Conservation (phyloP, 2,888 invertebrate species). For the Folsomia candida region DNA sequence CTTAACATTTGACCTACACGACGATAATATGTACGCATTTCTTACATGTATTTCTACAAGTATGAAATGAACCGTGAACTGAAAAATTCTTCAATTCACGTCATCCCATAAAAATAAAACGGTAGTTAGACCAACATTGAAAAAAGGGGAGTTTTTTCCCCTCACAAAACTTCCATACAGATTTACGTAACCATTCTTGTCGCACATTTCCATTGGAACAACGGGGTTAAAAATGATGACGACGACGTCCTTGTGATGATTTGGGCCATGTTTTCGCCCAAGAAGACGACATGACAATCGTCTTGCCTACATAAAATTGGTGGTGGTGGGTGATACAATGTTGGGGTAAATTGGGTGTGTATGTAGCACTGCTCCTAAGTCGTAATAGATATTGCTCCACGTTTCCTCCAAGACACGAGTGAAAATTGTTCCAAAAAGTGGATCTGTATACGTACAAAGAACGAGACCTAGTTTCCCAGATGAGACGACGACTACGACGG, state of each 20-base stretch:
- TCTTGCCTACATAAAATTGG: neutral
- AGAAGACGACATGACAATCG: neutral
- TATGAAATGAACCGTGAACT: too few species aligned
- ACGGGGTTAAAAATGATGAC: neutral
- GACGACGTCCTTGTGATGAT: neutral
- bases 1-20: too few species aligned
- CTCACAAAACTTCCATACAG: too few species aligned
- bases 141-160: too few species aligned
- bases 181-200: too few species aligned
- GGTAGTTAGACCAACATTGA: too few species aligned
- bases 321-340: neutral
- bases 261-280: neutral
- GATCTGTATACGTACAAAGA: neutral
- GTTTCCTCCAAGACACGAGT: neutral
- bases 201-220: neutral
- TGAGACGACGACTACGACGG: neutral
- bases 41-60: too few species aligned
- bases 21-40: too few species aligned
- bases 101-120: too few species aligned
- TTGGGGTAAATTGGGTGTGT: neutral
- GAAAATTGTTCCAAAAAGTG: neutral
- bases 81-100: too few species aligned
- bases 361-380: neutral
- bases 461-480: neutral
- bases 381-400: neutral